A percentile compares a stretch with the other conserved stretches of the same genome.
phyloP scores from a whole-genome alignment of 2,113 vertebrate genomes.

The Ivindomyrus marchei region DNA sequence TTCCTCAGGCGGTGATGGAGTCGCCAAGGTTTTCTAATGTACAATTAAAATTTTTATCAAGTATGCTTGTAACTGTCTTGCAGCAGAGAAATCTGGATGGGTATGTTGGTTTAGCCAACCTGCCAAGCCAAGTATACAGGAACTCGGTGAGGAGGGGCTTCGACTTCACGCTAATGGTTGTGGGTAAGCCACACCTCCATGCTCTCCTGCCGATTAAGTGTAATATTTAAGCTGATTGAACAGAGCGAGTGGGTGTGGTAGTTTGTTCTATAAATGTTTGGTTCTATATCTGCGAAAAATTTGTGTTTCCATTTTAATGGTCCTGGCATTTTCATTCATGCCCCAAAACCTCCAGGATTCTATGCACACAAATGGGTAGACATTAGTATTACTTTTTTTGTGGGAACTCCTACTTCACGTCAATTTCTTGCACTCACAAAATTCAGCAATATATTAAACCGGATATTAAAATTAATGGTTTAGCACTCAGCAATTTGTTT shows the following conservation, averaged over 20 bases:
- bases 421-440: not conserved
- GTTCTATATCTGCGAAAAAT: not conserved
- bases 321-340: not conserved
- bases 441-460: not conserved
- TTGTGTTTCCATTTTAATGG: not conserved
- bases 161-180: slow-evolving; percentile 71
- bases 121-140: slow-evolving; percentile 70
- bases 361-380: not conserved
- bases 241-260: not conserved
- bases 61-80: not conserved
- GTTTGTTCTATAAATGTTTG: not conserved
- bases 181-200: slow-evolving; percentile 55
- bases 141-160: slow-evolving; percentile 71
- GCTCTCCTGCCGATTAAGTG: not conserved
- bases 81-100: slow-evolving; percentile 70
- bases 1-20: not conserved
- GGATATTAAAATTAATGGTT: not conserved
- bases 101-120: slow-evolving; percentile 68
- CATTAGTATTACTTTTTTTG: not conserved
- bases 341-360: not conserved
- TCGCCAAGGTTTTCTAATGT: not conserved
- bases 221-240: not conserved
- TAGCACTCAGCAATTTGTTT: not conserved
- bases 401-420: not conserved
- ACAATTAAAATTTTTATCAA: slow-evolving; percentile 20